Base-by-base conservation (phyloP, 2,113 vertebrate genomes). In the Lepus americanus region DNA sequence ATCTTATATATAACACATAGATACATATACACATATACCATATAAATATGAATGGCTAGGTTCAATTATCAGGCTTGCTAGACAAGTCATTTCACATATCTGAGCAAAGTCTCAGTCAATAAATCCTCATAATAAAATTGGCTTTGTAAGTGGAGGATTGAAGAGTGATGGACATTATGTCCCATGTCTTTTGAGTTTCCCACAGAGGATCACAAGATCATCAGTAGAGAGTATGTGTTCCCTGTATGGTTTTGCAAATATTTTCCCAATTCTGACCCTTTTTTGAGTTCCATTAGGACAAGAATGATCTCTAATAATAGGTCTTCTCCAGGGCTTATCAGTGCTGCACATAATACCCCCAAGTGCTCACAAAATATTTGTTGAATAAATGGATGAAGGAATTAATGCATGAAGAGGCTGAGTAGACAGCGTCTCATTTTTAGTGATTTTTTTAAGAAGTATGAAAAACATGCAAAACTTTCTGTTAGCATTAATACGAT, bases 381-480 rank as follows among this genome's bases (percentile, higher is more conserved):
- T 73, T 73, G n/a, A 95, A 61, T 53, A 87, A 87, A 69, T 81
- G 44, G 81, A 74, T 22, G 36, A 72, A 88, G 16, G 6, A 89
- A 88, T 53, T 3, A 85, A 92, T 20, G 13, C 55, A n/a, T 66
- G 3, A 85, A 44, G 3, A 79, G 25, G 20, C 55, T 49, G 31
- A 77, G 29, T 49, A 77, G 33, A 95, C 1, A 66, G 25, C 3
- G 16, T 53, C 25, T 93, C 31, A 73, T 70, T 80, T n/a, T 61
- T 3, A n/a, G 27, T 69, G 20, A 66, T 33, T 55, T 84, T 95
- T 93, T 85, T 59, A 59, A 72, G 22, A 94, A 96, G 94, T 44
- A 51, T 31, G 33, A 92, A 36, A 82, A 87, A 39, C 7, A 59
- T 10, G 31, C 17, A 78, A 72, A 72, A 39, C 3, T 16, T 93